Percentiles rank a stretch among this genome's conserved stretches.
Evolutionary conservation across 2,797 vertebrate genomes (phyloP).

Genomic region (Poeciliopsis turneri): DNA sequence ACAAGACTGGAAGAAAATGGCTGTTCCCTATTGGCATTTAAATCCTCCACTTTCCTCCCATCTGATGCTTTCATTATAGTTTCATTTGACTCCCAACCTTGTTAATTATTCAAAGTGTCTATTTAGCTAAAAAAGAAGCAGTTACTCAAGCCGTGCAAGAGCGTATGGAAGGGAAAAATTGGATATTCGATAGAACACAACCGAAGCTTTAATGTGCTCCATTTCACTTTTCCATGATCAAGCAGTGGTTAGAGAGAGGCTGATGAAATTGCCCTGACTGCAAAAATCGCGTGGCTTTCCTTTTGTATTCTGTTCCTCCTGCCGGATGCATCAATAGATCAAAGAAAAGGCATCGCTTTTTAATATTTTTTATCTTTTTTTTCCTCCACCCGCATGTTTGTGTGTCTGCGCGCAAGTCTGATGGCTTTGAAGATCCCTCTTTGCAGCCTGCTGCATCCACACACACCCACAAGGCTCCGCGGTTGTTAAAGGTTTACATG

Average conservation of each 20-base stretch:
- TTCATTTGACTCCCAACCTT: conserved; percentile 7
- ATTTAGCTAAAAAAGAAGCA: background rate
- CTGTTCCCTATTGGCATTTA: conserved; percentile 19
- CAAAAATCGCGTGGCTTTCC: conserved; percentile 34
- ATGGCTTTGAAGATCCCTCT: conserved; percentile 48
- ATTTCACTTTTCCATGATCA: conserved; percentile 23
- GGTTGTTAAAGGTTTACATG: conserved; percentile 3
- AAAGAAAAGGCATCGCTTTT: conserved; percentile 32
- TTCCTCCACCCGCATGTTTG: background rate
- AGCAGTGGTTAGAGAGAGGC: conserved; percentile 14
- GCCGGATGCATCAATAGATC: conserved; percentile 48
- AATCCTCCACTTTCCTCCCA: conserved; percentile 14
- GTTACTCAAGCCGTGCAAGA: background rate
- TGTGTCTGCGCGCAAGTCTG: conserved; percentile 23
- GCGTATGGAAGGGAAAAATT: background rate
- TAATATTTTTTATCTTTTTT: too few species aligned
- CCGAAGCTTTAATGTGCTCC: background rate
- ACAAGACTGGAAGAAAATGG: conserved; percentile 6
- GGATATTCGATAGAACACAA: background rate
- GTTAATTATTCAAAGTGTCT: conserved; percentile 6
- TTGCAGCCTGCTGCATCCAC: conserved; percentile 31
- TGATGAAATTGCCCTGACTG: conserved; percentile 35
- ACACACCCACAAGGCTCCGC: background rate
- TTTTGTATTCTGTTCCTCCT: conserved; percentile 45
- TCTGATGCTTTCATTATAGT: background rate